A percentile compares a stretch with the other conserved stretches of the same genome.
Conservation (phyloP, 2,797 vertebrate species). For the Muscicapa comitata region DNA sequence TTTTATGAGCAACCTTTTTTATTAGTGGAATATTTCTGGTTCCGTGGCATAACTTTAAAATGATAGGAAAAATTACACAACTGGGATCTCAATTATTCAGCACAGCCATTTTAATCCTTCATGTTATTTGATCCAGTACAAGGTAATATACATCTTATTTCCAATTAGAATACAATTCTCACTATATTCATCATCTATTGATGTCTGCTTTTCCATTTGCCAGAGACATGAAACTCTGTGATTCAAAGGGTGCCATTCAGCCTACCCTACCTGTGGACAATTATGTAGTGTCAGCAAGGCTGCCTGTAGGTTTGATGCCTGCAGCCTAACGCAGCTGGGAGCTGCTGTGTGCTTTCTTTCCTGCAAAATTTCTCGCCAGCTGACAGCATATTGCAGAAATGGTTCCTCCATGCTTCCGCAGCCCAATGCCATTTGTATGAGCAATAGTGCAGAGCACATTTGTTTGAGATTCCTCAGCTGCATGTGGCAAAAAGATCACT, state of each 20-base stretch:
- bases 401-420: not conserved
- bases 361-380: constrained; percentile 4
- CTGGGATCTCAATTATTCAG: constrained; percentile 66
- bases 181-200: constrained; percentile 58
- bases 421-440: not conserved
- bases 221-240: constrained; percentile 47
- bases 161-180: constrained; percentile 66
- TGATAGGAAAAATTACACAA: constrained; percentile 60
- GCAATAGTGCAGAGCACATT: not conserved
- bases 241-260: constrained; percentile 65
- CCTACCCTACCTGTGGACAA: constrained; percentile 39
- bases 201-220: constrained; percentile 63
- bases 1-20: constrained; percentile 23
- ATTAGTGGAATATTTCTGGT: constrained; percentile 56
- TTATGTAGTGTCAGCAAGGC: constrained; percentile 39
- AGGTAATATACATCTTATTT: constrained; percentile 61
- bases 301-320: not conserved
- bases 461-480: not conserved
- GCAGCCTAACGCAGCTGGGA: constrained; percentile 22
- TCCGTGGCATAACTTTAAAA: constrained; percentile 12
- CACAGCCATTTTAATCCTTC: constrained; percentile 66
- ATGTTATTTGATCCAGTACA: constrained; percentile 67
- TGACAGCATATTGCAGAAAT: not conserved
- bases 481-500: not conserved
- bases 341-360: not conserved